phyloP scores from a whole-genome alignment of 2,888 invertebrate species.

The Drosophila diplacantha region DNA sequence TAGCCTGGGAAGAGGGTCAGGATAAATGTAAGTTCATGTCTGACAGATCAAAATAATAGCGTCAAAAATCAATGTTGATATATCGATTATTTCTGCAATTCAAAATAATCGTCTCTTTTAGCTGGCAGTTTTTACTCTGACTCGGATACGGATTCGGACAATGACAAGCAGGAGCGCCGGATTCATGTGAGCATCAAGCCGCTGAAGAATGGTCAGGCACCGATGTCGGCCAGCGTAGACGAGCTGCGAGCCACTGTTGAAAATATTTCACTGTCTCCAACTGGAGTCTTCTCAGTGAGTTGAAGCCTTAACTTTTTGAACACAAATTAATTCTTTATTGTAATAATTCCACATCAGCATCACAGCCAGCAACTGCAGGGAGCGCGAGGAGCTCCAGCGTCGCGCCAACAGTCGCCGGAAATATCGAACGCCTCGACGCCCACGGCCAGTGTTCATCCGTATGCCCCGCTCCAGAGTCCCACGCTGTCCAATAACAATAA shows the following conservation, averaged over 20 bases:
- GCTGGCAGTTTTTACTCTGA: conserved; percentile 91
- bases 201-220: conserved; percentile 90
- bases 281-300: conserved; percentile 82
- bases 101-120: conserved; percentile 29
- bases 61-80: no score
- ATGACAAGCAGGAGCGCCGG: conserved; percentile 91
- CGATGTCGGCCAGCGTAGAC: conserved; percentile 96
- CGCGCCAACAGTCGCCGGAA: conserved; percentile 84
- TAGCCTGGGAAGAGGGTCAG: conserved; percentile 82
- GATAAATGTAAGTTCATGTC: conserved; percentile 73
- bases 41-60: no score
- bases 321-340: neutral
- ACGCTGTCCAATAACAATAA: conserved; percentile 85
- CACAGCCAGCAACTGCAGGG: conserved; percentile 77
- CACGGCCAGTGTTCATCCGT: conserved; percentile 83
- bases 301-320: neutral
- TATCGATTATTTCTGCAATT: no score
- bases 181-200: conserved; percentile 98
- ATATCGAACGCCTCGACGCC: conserved; percentile 84
- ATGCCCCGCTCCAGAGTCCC: conserved; percentile 89
- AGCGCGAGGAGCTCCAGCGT: conserved; percentile 54
- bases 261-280: conserved; percentile 90
- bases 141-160: conserved; percentile 91
- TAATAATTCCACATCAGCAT: conserved; percentile 69
- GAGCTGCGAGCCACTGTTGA: conserved; percentile 95